A percentile compares a stretch with the other conserved stretches of the same genome.
These are phyloP conservation scores for Motacilla alba DNA, from an alignment of 2,113 vertebrate species.

Conservation along the genomic window DNA sequence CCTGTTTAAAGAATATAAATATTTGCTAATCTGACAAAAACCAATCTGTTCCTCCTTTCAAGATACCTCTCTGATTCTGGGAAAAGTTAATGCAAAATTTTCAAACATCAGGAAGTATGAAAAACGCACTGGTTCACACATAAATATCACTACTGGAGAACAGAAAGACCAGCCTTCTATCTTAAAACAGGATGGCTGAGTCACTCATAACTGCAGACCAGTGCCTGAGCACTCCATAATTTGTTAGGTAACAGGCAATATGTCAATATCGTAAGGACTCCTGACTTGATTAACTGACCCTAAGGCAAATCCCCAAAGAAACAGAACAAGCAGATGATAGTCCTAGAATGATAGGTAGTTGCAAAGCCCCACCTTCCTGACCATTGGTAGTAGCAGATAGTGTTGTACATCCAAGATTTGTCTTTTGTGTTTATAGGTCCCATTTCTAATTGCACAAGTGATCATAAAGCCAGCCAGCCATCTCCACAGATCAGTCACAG, in stretches of 20 bases:
- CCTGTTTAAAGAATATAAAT: background rate
- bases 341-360: no score
- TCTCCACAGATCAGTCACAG: background rate
- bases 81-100: background rate
- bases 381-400: background rate
- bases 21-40: background rate
- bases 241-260: background rate
- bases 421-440: background rate
- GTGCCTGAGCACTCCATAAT: background rate
- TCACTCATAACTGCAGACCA: background rate
- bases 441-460: background rate
- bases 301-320: background rate
- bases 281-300: background rate
- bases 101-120: background rate
- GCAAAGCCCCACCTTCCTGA: background rate
- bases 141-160: background rate
- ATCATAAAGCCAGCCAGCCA: background rate
- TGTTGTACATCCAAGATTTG: background rate
- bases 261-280: background rate
- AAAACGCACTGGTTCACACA: background rate
- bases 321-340: background rate
- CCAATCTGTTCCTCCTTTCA: background rate
- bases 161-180: background rate
- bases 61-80: background rate
- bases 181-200: background rate